These are phyloP conservation scores for Streptopelia turtur DNA, from an alignment of 2,797 vertebrate species.

Conservation along the genomic window DNA sequence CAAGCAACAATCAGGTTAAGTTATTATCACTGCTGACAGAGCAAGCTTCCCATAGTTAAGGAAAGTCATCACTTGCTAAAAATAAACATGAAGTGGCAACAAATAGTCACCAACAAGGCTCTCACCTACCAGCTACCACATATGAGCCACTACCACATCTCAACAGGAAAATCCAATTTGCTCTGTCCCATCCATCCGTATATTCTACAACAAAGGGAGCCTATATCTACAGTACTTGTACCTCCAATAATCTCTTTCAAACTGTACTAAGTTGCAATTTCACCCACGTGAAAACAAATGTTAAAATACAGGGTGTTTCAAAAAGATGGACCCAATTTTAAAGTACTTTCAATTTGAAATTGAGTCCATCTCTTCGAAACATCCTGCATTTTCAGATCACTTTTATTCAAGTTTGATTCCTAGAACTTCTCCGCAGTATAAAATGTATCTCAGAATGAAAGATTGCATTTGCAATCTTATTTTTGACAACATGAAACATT, in stretches of 20 bases:
- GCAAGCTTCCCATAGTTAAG: background rate
- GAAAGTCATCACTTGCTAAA: background rate
- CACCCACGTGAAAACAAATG: fast-evolving
- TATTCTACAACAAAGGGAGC: background rate
- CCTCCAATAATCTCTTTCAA: background rate
- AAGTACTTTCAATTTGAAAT: too few species aligned
- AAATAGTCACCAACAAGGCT: background rate
- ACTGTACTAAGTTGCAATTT: background rate
- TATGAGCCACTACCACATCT: background rate
- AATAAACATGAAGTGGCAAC: background rate
- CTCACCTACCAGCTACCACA: background rate
- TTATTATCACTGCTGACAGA: background rate
- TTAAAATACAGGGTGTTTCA: background rate
- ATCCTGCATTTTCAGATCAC: background rate
- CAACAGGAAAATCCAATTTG: background rate
- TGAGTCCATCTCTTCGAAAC: too few species aligned
- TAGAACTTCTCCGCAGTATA: background rate
- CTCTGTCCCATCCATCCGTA: background rate
- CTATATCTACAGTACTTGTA: background rate
- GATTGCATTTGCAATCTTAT: background rate
- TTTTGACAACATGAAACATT: background rate
- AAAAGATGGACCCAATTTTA: too few species aligned
- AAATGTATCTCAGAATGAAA: background rate
- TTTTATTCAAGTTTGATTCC: background rate
- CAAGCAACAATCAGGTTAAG: background rate